Evolutionary conservation across 2,888 invertebrate species (phyloP).

Genomic region (Morpho helenor): DNA sequence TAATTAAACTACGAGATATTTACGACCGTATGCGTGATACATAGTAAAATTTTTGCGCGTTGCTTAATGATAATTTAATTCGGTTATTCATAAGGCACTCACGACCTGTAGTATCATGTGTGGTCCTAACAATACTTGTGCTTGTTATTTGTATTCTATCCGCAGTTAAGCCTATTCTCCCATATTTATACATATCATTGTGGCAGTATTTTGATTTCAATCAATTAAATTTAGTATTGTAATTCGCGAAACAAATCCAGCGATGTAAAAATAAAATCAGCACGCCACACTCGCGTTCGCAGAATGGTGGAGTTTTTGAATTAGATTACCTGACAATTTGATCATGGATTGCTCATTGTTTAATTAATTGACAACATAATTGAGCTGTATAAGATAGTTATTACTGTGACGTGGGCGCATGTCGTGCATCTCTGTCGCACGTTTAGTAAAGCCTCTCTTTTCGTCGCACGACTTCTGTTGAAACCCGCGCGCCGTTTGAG

Average conservation of each 20-base stretch:
- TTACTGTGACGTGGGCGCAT: conserved; percentile 30
- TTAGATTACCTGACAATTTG: conserved; percentile 11
- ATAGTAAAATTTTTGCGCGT: no score
- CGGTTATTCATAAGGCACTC: background rate
- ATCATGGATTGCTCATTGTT: conserved; percentile 38
- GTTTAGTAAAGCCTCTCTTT: conserved; percentile 4
- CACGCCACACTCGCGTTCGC: conserved; percentile 20
- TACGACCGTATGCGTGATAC: no score
- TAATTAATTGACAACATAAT: conserved; percentile 44
- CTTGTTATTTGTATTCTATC: conserved; percentile 14
- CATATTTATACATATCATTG: conserved; percentile 12
- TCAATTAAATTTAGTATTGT: conserved; percentile 23
- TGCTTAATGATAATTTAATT: background rate
- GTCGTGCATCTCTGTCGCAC: conserved; percentile 23
- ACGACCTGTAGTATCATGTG: conserved; percentile 5
- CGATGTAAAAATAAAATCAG: background rate
- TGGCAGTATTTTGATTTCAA: conserved; percentile 11
- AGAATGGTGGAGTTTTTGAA: conserved; percentile 4
- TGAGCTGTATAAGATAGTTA: conserved; percentile 32
- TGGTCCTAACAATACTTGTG: conserved; percentile 2
- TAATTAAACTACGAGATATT: no score
- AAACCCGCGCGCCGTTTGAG: conserved; percentile 32
- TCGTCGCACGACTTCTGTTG: conserved; percentile 21
- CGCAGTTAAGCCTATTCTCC: background rate
- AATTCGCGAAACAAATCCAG: conserved; percentile 20